These are phyloP conservation scores for Psilopsiagon aurifrons DNA, from an alignment of 2,113 vertebrate genomes.

Conservation along the genomic window DNA sequence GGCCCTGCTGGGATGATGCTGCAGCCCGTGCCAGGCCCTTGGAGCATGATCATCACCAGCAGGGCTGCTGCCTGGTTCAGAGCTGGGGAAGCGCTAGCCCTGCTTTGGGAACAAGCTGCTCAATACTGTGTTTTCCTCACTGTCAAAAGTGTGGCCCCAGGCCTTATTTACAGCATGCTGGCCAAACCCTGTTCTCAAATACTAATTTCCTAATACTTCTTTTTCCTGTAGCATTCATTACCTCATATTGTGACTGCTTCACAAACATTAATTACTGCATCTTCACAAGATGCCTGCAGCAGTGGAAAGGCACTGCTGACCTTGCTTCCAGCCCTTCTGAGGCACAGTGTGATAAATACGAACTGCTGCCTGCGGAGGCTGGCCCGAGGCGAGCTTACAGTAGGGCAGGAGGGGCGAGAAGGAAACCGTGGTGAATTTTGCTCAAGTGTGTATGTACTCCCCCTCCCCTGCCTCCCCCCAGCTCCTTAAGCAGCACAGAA, in stretches of 20 bases:
- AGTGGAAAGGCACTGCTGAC: fast-evolving
- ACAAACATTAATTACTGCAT: neutral
- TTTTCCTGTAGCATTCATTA: neutral
- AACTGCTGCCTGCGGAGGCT: fast-evolving
- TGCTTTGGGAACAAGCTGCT: neutral
- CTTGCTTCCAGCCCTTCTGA: neutral
- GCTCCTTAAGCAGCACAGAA: neutral
- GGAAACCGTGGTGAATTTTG: neutral
- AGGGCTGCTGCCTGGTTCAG: neutral
- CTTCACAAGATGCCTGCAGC: neutral
- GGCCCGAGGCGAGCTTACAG: fast-evolving
- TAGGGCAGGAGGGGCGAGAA: fast-evolving
- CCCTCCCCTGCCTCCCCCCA: neutral
- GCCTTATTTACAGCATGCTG: neutral
- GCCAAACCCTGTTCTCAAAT: neutral
- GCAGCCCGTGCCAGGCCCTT: fast-evolving
- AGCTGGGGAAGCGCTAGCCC: neutral
- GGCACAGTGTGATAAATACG: fast-evolving
- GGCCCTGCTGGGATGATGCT: fast-evolving
- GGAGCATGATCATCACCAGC: fast-evolving
- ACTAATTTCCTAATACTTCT: neutral
- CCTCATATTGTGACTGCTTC: neutral
- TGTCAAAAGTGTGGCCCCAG: fast-evolving
- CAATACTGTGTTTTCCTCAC: neutral
- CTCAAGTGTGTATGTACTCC: fast-evolving